Evolutionary conservation across 2,888 invertebrate species (phyloP).

Genomic region (Hydrotaea cyrtoneurina): DNA sequence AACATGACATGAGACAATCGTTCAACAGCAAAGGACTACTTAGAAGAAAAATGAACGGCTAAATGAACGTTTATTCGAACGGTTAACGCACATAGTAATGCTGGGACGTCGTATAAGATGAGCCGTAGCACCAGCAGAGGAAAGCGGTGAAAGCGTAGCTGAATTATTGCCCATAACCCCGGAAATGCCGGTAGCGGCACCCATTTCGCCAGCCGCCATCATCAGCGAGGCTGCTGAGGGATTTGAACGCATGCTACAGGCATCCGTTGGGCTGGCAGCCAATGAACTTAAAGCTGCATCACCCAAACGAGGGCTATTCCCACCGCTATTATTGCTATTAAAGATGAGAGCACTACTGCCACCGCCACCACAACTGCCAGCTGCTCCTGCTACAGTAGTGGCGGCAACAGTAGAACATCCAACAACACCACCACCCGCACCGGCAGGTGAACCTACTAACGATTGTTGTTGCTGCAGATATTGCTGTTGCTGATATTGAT

Average conservation of each 20-base stretch:
- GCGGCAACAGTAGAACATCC: conserved; percentile 29
- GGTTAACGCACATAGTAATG: conserved; percentile 80
- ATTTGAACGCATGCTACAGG: conserved; percentile 79
- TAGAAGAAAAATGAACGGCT: conserved; percentile 56
- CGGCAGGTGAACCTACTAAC: conserved; percentile 65
- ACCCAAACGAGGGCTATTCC: conserved; percentile 72
- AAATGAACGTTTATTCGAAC: conserved; percentile 54
- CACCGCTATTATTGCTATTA: conserved; percentile 66
- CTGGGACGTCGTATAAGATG: conserved; percentile 81
- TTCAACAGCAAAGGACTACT: conserved; percentile 33
- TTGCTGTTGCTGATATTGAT: not conserved
- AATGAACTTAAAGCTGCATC: conserved; percentile 76
- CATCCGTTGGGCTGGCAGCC: conserved; percentile 79
- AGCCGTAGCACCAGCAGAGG: conserved; percentile 79
- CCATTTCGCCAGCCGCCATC: conserved; percentile 75
- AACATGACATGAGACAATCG: not conserved
- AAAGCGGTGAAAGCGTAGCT: conserved; percentile 79
- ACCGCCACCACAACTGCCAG: conserved; percentile 50
- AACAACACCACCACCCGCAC: conserved; percentile 52
- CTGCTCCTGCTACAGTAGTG: conserved; percentile 36
- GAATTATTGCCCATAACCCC: conserved; percentile 59
- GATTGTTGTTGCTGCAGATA: conserved; percentile 61
- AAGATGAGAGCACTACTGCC: conserved; percentile 63
- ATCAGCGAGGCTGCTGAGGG: conserved; percentile 78
- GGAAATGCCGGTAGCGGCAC: conserved; percentile 68